Evolutionary conservation across 2,888 invertebrate species (phyloP).

Genomic region (Cerastoderma edule): DNA sequence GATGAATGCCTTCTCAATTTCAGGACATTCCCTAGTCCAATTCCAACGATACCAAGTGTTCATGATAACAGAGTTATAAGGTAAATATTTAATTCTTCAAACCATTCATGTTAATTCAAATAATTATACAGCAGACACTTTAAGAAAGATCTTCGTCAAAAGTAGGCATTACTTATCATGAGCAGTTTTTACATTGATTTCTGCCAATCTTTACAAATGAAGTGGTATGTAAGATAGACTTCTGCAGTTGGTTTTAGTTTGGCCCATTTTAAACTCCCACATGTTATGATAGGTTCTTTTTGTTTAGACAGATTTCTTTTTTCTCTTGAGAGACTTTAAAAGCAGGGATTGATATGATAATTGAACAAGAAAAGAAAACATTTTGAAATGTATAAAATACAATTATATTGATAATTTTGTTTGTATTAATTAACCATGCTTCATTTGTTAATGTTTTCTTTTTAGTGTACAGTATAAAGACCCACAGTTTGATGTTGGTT

Average conservation of each 20-base stretch:
- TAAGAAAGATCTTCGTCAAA: slow-evolving; percentile 2
- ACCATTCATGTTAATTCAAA: not conserved
- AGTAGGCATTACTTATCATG: not conserved
- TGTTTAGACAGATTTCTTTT: no score
- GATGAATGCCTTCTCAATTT: slow-evolving; percentile 55
- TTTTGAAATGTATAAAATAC: not conserved
- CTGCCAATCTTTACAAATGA: no score
- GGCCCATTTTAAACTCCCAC: no score
- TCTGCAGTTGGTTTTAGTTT: no score
- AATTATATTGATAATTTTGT: not conserved
- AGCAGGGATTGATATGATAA: no score
- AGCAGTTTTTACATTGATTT: no score
- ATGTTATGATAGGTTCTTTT: no score
- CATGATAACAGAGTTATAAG: slow-evolving; percentile 76
- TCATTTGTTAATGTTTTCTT: slow-evolving; percentile 20
- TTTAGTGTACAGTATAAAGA: slow-evolving; percentile 90
- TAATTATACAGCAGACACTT: not conserved
- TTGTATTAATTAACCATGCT: not conserved
- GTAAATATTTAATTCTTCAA: slow-evolving; percentile 61
- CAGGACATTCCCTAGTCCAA: slow-evolving; percentile 76
- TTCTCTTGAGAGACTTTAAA: no score
- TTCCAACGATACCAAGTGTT: slow-evolving; percentile 72
- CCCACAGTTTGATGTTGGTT: slow-evolving; percentile 90
- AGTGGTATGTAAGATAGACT: no score
- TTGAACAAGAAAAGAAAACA: not conserved